Evolutionary conservation across 2,888 invertebrate genomes (phyloP), one percentile per base, ranked within the genome.

Genomic region (Sphaeridia pumilis): DNA sequence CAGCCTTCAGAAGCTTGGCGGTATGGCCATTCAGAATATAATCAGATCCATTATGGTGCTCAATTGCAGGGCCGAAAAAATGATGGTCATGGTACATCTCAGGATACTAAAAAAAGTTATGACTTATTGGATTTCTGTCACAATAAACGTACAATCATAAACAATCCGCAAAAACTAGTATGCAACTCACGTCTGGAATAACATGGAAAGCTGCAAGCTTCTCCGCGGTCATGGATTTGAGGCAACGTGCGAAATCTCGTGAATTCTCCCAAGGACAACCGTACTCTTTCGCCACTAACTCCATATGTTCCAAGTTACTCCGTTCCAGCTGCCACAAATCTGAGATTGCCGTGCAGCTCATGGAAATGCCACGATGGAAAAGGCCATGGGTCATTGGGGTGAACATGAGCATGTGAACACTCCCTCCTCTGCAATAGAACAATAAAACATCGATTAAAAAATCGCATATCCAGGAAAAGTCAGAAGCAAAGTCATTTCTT

Each of bases 321-420:
- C 46, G 46, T 14, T 31, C 24, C 7, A 46, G 31, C 14, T 46
- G 46, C 46, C 46, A 46, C 17, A 46, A 7, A 20, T 46, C 46
- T 3, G 46, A 46, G 21, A 46, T 46, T 10, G n/a, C 38, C 17
- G 5, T 14, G 20, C 38, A 38, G 26, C 44, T 43, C 7, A 24
- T 4, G 14, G 44, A 43, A 10, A 43, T 24, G 20, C 10, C 44
- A 14, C 26, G 20, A 7, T 43, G 44, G 17, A 43, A 43, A 22
- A 43, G 22, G 7, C 44, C 44, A 22, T 12, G 20, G 24, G 44
- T 7, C 44, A 43, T 20, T 21, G 44, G 44, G 22, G 44, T 22
- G 14, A 43, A 12, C 44, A 43, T 43, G 22, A 21, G 44, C 20
- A 24, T 7, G 7, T 43, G 44, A 7, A 43, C 44, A 5, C 21